phyloP scores from a whole-genome alignment of 1,140 invertebrate species.

The Ptiloglossa arizonensis region DNA sequence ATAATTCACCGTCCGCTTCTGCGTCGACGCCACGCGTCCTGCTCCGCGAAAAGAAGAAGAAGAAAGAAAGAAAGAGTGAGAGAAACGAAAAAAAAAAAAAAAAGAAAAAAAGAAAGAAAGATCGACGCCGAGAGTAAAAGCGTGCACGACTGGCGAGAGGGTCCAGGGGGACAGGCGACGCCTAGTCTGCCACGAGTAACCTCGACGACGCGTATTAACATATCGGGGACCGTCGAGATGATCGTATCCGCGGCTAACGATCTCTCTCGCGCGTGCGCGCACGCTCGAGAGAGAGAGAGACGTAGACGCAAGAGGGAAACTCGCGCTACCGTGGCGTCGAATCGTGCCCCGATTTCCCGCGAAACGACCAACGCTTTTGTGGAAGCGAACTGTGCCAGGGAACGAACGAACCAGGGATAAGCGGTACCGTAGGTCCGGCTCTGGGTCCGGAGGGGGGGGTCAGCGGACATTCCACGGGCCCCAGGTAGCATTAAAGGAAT shows the following conservation, averaged over 20 bases:
- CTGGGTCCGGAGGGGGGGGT: constrained; percentile 47
- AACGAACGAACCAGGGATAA: constrained; percentile 48
- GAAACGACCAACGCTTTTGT: constrained; percentile 38
- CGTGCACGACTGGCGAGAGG: constrained; percentile 68
- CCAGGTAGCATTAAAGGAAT: constrained; percentile 79
- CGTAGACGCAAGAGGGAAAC: too few relatives aligned
- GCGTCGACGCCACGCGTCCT: constrained; percentile 29
- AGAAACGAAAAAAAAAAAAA: constrained; percentile 7
- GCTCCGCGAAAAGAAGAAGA: constrained; percentile 17
- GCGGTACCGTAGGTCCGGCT: constrained; percentile 67
- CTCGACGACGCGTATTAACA: constrained; percentile 62
- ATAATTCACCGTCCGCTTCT: constrained; percentile 63
- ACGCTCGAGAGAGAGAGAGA: too few relatives aligned
- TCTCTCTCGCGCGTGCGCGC: neutral
- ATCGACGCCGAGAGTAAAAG: constrained; percentile 43
- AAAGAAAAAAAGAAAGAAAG: constrained; percentile 32
- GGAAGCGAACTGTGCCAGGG: constrained; percentile 30
- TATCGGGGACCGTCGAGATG: constrained; percentile 44
- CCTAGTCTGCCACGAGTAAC: constrained; percentile 68
- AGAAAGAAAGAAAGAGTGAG: constrained; percentile 29
- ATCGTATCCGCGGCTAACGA: too few relatives aligned
- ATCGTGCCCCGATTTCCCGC: constrained; percentile 9
- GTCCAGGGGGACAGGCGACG: constrained; percentile 63
- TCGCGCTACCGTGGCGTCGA: neutral
- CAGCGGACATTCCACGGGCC: constrained; percentile 73